Conservation (phyloP, 1,140 invertebrate species). For the Gryllus bimaculatus region DNA sequence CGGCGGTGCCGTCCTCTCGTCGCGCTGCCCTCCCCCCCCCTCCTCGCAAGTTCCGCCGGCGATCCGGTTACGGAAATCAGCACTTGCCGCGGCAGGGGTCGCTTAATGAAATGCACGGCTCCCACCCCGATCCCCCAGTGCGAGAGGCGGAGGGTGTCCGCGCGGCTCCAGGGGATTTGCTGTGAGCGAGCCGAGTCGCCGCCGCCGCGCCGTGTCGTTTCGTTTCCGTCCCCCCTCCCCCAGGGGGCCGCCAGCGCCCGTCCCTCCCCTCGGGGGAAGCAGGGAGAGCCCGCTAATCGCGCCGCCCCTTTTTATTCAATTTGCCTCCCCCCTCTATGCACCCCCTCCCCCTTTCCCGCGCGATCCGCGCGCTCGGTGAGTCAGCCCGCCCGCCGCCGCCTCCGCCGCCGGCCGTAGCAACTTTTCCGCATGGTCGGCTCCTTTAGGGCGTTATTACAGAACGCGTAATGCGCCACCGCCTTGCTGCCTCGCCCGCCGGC, state of each 20-base stretch:
- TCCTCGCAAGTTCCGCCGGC: background rate
- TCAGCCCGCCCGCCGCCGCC: background rate
- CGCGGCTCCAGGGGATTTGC: background rate
- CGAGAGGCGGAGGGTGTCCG: background rate
- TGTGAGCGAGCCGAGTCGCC: too few species aligned
- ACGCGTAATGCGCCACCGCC: background rate
- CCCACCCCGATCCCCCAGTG: background rate
- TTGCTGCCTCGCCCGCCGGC: too few species aligned
- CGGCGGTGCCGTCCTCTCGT: background rate
- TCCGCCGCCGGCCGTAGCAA: background rate
- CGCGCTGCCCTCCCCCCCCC: too few species aligned
- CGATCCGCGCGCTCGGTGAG: background rate
- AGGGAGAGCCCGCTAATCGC: background rate
- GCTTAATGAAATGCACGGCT: background rate
- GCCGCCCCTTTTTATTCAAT: slow-evolving; percentile 3
- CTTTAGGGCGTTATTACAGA: background rate
- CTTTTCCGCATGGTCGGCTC: background rate
- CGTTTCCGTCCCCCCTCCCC: background rate
- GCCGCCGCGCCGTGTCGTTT: background rate
- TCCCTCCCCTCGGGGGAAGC: too few species aligned
- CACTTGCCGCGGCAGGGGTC: background rate
- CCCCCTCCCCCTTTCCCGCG: background rate
- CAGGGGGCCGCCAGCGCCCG: too few species aligned
- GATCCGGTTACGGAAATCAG: slow-evolving; percentile 3
- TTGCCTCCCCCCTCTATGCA: background rate